Percentiles rank a stretch among this genome's conserved stretches.
phyloP scores from a whole-genome alignment of 2,888 invertebrate species.

The Nycteola revayana region DNA sequence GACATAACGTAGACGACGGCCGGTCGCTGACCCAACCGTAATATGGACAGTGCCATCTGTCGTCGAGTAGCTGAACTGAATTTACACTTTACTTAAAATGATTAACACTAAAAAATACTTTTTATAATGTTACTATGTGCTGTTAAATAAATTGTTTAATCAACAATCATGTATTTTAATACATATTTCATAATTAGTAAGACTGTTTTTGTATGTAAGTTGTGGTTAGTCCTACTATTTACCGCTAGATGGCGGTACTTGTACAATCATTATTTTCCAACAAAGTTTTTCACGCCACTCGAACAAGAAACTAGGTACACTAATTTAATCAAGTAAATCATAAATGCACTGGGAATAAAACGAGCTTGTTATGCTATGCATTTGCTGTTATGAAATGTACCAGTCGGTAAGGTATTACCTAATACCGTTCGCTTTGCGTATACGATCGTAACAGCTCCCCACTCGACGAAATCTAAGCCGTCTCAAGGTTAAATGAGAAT shows the following conservation, averaged over 20 bases:
- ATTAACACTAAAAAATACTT: no score
- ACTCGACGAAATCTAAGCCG: conserved; percentile 19
- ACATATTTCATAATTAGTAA: no score
- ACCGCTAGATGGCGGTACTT: conserved; percentile 44
- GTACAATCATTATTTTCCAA: no score
- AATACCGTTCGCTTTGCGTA: conserved; percentile 21
- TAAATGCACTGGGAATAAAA: conserved; percentile 26
- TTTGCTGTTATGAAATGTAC: conserved; percentile 30
- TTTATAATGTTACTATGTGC: no score
- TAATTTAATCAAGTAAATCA: conserved; percentile 13
- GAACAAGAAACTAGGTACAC: conserved; percentile 12
- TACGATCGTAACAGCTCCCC: conserved; percentile 23
- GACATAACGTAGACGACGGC: conserved; percentile 25
- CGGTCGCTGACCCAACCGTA: conserved; percentile 27
- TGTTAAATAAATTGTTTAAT: no score
- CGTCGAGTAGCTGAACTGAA: conserved; percentile 3
- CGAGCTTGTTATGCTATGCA: conserved; percentile 27
- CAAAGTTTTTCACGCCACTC: conserved; percentile 2
- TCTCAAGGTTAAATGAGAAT: conserved; percentile 31
- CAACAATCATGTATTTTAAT: no score
- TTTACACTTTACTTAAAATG: no score
- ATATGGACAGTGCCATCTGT: conserved; percentile 53
- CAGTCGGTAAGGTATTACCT: conserved; percentile 33
- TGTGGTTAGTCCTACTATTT: conserved; percentile 36
- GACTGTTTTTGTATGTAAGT: no score